Conservation (phyloP, 1,140 invertebrate species). For the Coelopa frigida region DNA sequence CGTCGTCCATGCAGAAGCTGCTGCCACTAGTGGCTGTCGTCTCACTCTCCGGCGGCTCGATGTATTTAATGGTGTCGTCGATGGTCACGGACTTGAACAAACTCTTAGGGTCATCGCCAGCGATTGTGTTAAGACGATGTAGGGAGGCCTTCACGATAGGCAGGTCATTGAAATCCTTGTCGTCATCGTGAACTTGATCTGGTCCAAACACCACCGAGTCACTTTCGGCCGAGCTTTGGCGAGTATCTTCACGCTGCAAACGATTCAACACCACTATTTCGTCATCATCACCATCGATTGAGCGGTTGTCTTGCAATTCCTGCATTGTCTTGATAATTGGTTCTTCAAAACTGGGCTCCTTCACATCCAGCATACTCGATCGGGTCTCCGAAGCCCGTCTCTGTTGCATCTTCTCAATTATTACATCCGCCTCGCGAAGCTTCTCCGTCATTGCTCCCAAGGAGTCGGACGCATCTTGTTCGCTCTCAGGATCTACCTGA, state of each 20-base stretch:
- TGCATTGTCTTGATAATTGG: slow-evolving; percentile 20
- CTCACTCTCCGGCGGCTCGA: slow-evolving; percentile 3
- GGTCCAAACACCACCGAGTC: slow-evolving; percentile 15
- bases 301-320: slow-evolving; percentile 22
- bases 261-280: slow-evolving; percentile 27
- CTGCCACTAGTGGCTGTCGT: slow-evolving; percentile 9
- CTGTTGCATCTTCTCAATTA: slow-evolving; percentile 31
- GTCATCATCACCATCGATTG: slow-evolving; percentile 25
- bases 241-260: slow-evolving; percentile 23
- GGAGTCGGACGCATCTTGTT: slow-evolving; percentile 16
- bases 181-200: not conserved
- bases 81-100: slow-evolving; percentile 27
- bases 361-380: slow-evolving; percentile 9
- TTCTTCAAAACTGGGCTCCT: slow-evolving; percentile 21
- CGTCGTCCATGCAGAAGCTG: slow-evolving; percentile 34
- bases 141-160: slow-evolving; percentile 18
- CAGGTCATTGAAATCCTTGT: not conserved
- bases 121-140: slow-evolving; percentile 29
- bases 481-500: too few species aligned
- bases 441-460: slow-evolving; percentile 22
- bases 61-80: slow-evolving; percentile 21
- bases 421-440: slow-evolving; percentile 22
- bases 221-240: slow-evolving; percentile 33
- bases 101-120: slow-evolving; percentile 25
- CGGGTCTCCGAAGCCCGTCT: slow-evolving; percentile 17